Base-by-base conservation (phyloP, 2,797 vertebrate species). In the Clarias laeviceps region DNA sequence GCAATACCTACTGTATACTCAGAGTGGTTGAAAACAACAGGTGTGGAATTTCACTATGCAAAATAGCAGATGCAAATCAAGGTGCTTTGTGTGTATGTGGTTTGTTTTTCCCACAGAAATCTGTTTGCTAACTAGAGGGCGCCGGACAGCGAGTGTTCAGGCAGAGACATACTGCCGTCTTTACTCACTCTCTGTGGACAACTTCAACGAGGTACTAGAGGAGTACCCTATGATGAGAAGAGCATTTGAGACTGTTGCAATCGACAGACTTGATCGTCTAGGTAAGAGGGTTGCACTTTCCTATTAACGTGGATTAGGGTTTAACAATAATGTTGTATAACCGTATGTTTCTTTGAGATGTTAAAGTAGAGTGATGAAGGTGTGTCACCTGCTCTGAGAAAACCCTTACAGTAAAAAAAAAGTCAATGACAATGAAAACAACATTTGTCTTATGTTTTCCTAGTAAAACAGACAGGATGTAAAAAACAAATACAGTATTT, bases 151-250 rank as follows among this genome's bases (percentile, higher is more conserved):
- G 80, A 98, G 97, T 0, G 97, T 98, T 29, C 94, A 96, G 2
- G 97, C 97, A 0, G 97, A 98, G 86, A 98, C 97, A 7, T 98
- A 98, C 92, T 98, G 96, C 90, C 96, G 96, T 32, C 95, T 97
- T 81, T 97, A 97, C 91, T 98, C 97, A 0, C 95, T 98, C 83
- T 97, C 97, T 0, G 97, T 98, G 85, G 97, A 98, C 93, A 93
- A 98, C 93, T 98, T 98, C 93, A 98, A 98, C 9, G 97, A 98
- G 92, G 97, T 98, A 89, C 94, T 98, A 88, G 97, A 98, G 91
- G 97, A 98, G 90, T 98, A 98, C 89, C 97, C 97, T 86, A 98
- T 98, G 97, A 98, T 98, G 97, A 94, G 97, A 88, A 90, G 97
- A 62, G 97, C 97, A 88, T 98, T 98, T 0, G 97, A 98, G 93